phyloP scores from a whole-genome alignment of 1,140 invertebrate genomes.

The Lineus longissimus region DNA sequence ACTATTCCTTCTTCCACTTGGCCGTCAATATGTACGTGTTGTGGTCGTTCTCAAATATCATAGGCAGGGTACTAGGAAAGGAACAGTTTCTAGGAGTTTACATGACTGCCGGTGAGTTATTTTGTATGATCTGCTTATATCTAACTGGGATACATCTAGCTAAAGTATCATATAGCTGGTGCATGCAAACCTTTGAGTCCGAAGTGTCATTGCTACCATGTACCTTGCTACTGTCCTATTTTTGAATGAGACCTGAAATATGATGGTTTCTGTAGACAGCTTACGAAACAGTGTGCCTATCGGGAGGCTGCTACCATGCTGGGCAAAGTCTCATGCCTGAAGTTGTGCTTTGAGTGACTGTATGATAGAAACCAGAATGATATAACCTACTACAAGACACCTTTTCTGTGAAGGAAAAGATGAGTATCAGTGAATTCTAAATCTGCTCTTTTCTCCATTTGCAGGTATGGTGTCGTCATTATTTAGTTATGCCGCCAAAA shows the following conservation, averaged over 20 bases:
- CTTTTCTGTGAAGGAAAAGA: too few species aligned
- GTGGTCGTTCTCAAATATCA: conserved; percentile 68
- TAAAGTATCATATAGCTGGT: background rate
- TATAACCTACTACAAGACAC: too few species aligned
- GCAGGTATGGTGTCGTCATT: conserved; percentile 78
- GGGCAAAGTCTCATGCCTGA: too few species aligned
- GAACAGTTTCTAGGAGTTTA: conserved; percentile 93
- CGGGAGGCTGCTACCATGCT: too few species aligned
- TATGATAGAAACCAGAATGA: too few species aligned
- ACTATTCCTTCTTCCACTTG: conserved; percentile 81
- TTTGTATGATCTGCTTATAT: background rate
- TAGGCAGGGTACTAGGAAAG: conserved; percentile 74
- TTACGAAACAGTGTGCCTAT: too few species aligned
- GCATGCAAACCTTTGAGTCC: background rate
- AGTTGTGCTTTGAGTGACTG: too few species aligned
- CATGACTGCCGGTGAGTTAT: conserved; percentile 65
- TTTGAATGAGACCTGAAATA: background rate
- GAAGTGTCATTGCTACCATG: background rate
- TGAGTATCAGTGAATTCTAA: too few species aligned
- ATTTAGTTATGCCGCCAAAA: conserved; percentile 77
- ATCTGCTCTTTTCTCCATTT: conserved; percentile 8
- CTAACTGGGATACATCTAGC: background rate
- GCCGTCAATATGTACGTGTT: conserved; percentile 93
- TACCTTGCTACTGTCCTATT: background rate
- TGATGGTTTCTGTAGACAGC: background rate